Conservation (phyloP, 2,888 invertebrate genomes). For the Apeira syringaria region DNA sequence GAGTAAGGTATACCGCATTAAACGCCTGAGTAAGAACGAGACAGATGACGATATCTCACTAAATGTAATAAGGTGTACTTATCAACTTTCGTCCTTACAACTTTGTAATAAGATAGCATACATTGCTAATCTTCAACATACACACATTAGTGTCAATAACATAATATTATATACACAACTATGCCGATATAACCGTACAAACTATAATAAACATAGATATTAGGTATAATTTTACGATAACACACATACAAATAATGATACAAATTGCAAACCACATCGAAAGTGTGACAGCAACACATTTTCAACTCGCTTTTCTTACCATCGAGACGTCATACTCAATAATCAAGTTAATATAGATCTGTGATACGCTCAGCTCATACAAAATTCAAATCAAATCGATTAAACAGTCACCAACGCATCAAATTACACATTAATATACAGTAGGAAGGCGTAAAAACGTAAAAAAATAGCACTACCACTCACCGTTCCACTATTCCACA, state of each 20-base stretch:
- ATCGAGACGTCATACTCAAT: constrained; percentile 43
- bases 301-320: constrained; percentile 30
- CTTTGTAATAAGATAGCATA: constrained; percentile 11
- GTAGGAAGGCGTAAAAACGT: constrained; percentile 12
- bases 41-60: constrained; percentile 34
- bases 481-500: constrained; percentile 53
- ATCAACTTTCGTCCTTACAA: constrained; percentile 21
- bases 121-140: not conserved
- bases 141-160: not conserved
- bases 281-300: constrained; percentile 23
- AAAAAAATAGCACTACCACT: constrained; percentile 45
- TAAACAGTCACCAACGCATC: constrained; percentile 21
- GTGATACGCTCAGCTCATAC: constrained; percentile 36
- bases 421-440: constrained; percentile 19
- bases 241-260: constrained; percentile 2
- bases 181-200: not conserved
- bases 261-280: constrained; percentile 26
- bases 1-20: constrained; percentile 43
- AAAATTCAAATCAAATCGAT: constrained; percentile 28
- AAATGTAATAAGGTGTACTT: constrained; percentile 12
- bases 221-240: not conserved
- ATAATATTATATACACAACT: not conserved
- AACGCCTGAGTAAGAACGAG: constrained; percentile 45
- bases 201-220: too few relatives aligned
- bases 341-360: constrained; percentile 50